Conservation (phyloP, 2,113 vertebrate species). For the Heptranchias perlo region DNA sequence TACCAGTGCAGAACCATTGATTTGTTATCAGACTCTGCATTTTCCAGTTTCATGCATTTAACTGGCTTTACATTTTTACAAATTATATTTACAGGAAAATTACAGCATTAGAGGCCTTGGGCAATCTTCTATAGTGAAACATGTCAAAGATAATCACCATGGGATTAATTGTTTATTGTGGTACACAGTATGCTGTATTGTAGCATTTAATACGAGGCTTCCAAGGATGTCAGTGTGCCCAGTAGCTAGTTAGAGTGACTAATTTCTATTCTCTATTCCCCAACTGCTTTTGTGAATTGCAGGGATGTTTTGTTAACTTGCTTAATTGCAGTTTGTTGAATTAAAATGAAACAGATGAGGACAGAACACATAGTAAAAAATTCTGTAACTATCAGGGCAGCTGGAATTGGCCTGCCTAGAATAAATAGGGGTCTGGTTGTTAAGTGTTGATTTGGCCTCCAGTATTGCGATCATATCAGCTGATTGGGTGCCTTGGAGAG, state of each 20-base stretch:
- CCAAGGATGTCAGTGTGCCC: conserved; percentile 34
- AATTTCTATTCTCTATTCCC: conserved; percentile 36
- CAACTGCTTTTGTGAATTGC: conserved; percentile 23
- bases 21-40: conserved; percentile 36
- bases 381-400: conserved; percentile 19
- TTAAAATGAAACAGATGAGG: conserved; percentile 36
- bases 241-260: conserved; percentile 38
- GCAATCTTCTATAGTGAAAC: conserved; percentile 37
- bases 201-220: conserved; percentile 35
- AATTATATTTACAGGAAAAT: conserved; percentile 39
- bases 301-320: conserved; percentile 37
- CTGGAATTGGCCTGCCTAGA: conserved; percentile 23
- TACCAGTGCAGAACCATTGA: conserved; percentile 28
- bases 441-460: not conserved
- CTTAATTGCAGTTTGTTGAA: conserved; percentile 38
- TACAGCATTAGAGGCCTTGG: conserved; percentile 29
- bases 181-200: conserved; percentile 37
- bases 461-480: not conserved
- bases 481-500: not conserved
- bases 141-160: conserved; percentile 38
- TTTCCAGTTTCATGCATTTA: conserved; percentile 34
- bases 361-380: conserved; percentile 29
- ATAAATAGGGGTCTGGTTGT: not conserved
- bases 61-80: conserved; percentile 38
- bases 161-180: conserved; percentile 38